phyloP scores from a whole-genome alignment of 2,797 vertebrate genomes.

The Leucoraja ocellata region DNA sequence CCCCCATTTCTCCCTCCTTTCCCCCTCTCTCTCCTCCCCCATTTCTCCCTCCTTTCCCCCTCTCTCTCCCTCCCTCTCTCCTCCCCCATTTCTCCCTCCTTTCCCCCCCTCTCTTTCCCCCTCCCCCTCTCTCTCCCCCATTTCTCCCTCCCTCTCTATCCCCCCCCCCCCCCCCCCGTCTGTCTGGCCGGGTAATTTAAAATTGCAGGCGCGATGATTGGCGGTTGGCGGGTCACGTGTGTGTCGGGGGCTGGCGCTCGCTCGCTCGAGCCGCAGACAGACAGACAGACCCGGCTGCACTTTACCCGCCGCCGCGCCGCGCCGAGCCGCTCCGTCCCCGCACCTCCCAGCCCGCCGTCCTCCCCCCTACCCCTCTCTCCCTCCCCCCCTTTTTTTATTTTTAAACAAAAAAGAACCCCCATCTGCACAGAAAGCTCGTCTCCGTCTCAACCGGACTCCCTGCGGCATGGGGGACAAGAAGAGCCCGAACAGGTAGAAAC shows the following conservation, averaged over 20 bases:
- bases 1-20: no score
- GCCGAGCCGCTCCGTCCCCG: no score
- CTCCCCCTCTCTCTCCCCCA: no score
- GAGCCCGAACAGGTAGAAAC: conserved; percentile 87
- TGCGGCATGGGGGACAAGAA: conserved; percentile 88
- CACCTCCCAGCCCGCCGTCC: no score
- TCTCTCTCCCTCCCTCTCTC: no score
- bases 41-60: no score
- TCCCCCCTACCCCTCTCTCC: no score
- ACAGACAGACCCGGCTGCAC: not conserved
- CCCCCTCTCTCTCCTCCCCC: no score
- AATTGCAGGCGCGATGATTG: not conserved
- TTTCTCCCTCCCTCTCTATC: not conserved
- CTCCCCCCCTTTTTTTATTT: no score
- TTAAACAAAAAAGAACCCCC: not conserved
- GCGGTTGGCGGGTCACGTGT: conserved; percentile 24
- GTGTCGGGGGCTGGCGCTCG: not conserved
- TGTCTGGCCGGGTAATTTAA: no score
- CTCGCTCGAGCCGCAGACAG: conserved; percentile 3
- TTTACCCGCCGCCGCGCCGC: not conserved
- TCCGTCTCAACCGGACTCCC: not conserved
- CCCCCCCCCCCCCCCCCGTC: not conserved
- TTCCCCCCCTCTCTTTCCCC: no score
- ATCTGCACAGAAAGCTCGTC: not conserved
- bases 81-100: no score